These are phyloP conservation scores for Poecilobothrus nobilitatus DNA, from an alignment of 2,888 invertebrate species.

Conservation along the genomic window DNA sequence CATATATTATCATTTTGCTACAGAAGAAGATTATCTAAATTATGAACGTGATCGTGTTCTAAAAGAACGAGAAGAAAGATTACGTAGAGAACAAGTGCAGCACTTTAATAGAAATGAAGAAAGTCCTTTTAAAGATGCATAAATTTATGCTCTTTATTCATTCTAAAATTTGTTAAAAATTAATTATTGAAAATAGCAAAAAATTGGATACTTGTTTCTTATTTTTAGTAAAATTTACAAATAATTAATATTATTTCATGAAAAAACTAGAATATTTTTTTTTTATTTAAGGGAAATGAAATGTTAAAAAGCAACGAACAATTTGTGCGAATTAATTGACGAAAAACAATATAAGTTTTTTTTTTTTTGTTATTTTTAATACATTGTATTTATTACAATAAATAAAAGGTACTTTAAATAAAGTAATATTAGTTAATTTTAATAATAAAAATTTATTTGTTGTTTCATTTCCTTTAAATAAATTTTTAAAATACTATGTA, in stretches of 20 bases:
- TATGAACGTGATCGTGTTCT: constrained; percentile 20
- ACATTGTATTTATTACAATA: neutral
- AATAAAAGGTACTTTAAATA: neutral
- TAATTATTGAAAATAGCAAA: too few relatives aligned
- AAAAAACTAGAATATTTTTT: constrained; percentile 16
- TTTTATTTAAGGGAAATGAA: constrained; percentile 20
- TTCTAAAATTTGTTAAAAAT: too few relatives aligned
- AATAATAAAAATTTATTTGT: neutral
- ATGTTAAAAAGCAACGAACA: neutral
- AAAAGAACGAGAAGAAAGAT: constrained; percentile 14
- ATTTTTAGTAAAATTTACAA: too few relatives aligned
- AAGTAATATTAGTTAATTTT: constrained; percentile 1
- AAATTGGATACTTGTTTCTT: too few relatives aligned
- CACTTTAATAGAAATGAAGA: neutral
- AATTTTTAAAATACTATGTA: constrained; percentile 8
- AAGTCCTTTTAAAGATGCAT: constrained; percentile 21
- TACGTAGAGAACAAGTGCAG: constrained; percentile 9
- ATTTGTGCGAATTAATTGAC: too few relatives aligned
- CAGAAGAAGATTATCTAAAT: constrained; percentile 15
- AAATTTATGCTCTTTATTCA: neutral
- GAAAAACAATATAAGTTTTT: too few relatives aligned
- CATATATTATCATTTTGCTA: constrained; percentile 13
- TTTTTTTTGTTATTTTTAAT: too few relatives aligned
- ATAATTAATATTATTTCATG: neutral
- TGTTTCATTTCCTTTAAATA: neutral